A percentile compares a stretch with the other conserved stretches of the same genome.
These are phyloP conservation scores for Sminthurides bifidus DNA, from an alignment of 1,140 invertebrate genomes.

Conservation along the genomic window DNA sequence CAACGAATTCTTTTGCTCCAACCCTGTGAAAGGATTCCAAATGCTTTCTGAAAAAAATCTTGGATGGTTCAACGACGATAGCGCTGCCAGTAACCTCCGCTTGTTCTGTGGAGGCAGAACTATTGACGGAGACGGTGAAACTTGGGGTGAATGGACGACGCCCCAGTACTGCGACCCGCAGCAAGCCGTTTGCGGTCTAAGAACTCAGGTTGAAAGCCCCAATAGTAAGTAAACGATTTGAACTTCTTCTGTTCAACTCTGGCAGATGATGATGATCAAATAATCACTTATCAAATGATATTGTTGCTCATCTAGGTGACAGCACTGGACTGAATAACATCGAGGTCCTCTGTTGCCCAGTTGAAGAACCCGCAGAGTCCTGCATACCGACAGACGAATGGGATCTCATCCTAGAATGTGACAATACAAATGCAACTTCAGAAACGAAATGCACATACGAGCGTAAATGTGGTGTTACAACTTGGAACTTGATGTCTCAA, in stretches of 20 bases:
- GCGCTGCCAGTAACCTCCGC: slow-evolving; percentile 14
- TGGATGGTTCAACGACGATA: slow-evolving; percentile 8
- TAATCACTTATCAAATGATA: background rate
- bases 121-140: slow-evolving; percentile 12
- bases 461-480: slow-evolving; percentile 6
- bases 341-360: slow-evolving; percentile 15
- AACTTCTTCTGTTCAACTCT: background rate
- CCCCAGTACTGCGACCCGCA: slow-evolving; percentile 9
- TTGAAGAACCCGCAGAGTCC: slow-evolving; percentile 17
- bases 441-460: slow-evolving; percentile 15
- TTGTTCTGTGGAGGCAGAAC: slow-evolving; percentile 8
- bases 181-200: slow-evolving; percentile 16
- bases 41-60: slow-evolving; percentile 9
- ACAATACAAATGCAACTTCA: slow-evolving; percentile 16
- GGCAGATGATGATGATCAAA: background rate
- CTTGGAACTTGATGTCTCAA: background rate
- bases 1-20: slow-evolving; percentile 12
- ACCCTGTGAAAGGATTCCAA: slow-evolving; percentile 9
- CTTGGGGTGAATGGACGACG: slow-evolving; percentile 12
- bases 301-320: slow-evolving; percentile 4
- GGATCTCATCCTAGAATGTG: slow-evolving; percentile 23
- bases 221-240: background rate
- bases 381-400: slow-evolving; percentile 21
- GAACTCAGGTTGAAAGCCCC: slow-evolving; percentile 13
- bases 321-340: slow-evolving; percentile 14